phyloP scores from a whole-genome alignment of 2,797 vertebrate species.

The Etheostoma nigrum region DNA sequence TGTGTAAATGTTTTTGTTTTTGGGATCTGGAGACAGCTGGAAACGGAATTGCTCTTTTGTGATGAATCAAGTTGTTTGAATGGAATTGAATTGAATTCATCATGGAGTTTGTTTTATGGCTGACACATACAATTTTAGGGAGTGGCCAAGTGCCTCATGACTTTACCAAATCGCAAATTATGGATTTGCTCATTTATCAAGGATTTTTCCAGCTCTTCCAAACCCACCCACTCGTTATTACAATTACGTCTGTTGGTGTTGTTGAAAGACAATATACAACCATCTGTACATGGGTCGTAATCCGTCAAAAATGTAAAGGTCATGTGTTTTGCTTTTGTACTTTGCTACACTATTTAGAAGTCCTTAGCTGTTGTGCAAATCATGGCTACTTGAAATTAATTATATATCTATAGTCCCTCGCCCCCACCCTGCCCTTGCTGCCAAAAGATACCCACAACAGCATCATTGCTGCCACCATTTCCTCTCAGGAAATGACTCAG shows the following conservation, averaged over 20 bases:
- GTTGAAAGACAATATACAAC: neutral
- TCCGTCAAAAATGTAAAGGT: neutral
- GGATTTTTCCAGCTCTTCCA: neutral
- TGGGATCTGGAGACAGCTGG: too few species aligned
- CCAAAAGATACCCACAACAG: constrained; percentile 51
- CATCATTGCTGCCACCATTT: constrained; percentile 48
- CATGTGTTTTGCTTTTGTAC: constrained; percentile 1
- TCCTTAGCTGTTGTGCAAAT: constrained; percentile 26
- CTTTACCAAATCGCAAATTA: constrained; percentile 9
- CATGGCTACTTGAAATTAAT: constrained; percentile 42
- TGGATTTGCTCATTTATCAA: constrained; percentile 14
- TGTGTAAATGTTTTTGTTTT: too few species aligned
- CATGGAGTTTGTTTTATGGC: constrained; percentile 5
- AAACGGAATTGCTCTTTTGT: too few species aligned
- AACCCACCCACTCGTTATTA: neutral
- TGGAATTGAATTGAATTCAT: neutral
- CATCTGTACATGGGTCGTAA: neutral
- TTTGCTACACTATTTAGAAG: constrained; percentile 6
- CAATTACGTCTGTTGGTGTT: neutral
- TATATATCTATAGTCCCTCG: constrained; percentile 6
- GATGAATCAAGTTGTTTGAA: too few species aligned
- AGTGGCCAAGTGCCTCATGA: neutral
- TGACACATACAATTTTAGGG: constrained; percentile 3
- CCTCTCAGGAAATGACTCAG: constrained; percentile 69
- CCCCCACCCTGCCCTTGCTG: constrained; percentile 26